Evolutionary conservation across 2,888 invertebrate genomes (phyloP), one percentile per base, ranked within the genome.

Genomic region (Drosophila hamatofila): DNA sequence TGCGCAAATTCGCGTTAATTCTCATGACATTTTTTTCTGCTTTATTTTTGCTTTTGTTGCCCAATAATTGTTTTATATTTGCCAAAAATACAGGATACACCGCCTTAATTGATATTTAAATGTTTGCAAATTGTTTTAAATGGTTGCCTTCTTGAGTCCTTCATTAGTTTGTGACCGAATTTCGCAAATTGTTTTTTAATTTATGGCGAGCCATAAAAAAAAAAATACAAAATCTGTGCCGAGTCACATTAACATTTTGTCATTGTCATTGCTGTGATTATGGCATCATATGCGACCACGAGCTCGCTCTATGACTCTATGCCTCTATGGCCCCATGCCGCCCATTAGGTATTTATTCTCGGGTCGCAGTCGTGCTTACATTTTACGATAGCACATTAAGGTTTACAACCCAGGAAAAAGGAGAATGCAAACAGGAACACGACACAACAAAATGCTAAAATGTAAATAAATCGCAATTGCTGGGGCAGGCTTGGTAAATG

Each of bases 311-410:
- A 21, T 6, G 25, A 49, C 44, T 42, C 44, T 30, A 23, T 44
- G 56, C 42, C 16, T 8, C 42, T 14, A n/a, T 11, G 65, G 30
- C 51, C 49, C 25, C 35, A 73, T 48, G 51, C 23, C 21, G 12
- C 39, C 27, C 67, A 76, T 83, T 71, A 68, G 76, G 39, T 68
- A 55, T 61, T 60, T 63, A 55, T 42, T 2, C 48, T 41, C 39
- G 39, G 37, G 39, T 35, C 58, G 25, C 60, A 57, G 60, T 69
- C 67, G 67, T 70, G 68, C 68, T 69, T 48, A 52, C 56, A 54
- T 83, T 89, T 88, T 83, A 88, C 73, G 88, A 78, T 77, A 59
- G 41, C 72, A 21, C 78, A 83, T 86, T 84, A 84, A 88, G 80
- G 75, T 86, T 88, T 86, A 89, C 42, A 71, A 58, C 81, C 54